Evolutionary conservation across 2,888 invertebrate species (phyloP), one percentile per base, ranked within the genome.

Genomic region (Brachypalpus laphriformis): DNA sequence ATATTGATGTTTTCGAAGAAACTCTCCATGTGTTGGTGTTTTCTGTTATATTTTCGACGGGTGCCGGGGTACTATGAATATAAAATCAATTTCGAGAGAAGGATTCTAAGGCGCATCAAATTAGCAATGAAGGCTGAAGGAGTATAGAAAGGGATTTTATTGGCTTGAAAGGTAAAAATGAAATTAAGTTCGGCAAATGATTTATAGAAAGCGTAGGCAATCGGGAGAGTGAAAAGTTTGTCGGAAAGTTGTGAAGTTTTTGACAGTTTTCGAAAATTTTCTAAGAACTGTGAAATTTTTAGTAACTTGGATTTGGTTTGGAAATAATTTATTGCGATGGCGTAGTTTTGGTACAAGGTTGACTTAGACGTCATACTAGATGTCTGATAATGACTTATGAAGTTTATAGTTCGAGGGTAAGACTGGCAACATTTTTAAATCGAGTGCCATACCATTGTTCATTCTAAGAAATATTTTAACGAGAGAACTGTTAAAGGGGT

Each of bases 1-100:
- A 83, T 83, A 80, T 83, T 83, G 80, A 83, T 74, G 74, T 59
- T 82, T 80, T 59, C 9, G 8, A 14, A 49, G 61, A 51, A 51
- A 59, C 71, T 25, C n/a, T 71, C 45, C 49, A 9, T 51, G 7
- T 42, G 42, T 22, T 2, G 16, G 16, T 37, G 28, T 61, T 47
- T 37, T 65, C 8, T 9, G 8, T 37, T 54, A 22, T 31, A 61
- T 51, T 54, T 56, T 37, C 9, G 49, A 42, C 72, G 65, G 42
- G 18, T n/a, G 22, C 22, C 11, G 5, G 22, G 34, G 61, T n/a
- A 22, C 37, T 45, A 63, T 47, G 49, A 70, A 65, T 76, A 59
- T 66, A 66, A 72, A 82, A 82, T 82, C 82, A 77, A 82, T 82
- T 82, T 72, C 25, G 45, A 34, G 45, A 34, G 45, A 22, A 34